A percentile compares a stretch with the other conserved stretches of the same genome.
phyloP scores from a whole-genome alignment of 2,113 vertebrate genomes.

The Lepus europaeus region DNA sequence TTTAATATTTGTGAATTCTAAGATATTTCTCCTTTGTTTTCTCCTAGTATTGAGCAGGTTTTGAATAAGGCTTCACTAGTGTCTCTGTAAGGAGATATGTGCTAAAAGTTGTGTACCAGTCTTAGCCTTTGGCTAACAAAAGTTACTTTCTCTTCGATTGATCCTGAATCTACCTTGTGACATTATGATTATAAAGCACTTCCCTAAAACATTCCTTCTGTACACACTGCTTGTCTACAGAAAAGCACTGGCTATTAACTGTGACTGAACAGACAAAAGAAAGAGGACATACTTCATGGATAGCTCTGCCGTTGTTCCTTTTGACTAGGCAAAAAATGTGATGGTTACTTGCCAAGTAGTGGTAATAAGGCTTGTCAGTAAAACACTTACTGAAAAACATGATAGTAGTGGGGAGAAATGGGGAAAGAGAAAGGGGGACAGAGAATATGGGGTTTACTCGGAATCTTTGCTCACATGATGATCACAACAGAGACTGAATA shows the following conservation, averaged over 20 bases:
- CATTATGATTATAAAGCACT: not conserved
- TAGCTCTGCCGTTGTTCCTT: not conserved
- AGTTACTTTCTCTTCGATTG: not conserved
- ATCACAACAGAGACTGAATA: not conserved
- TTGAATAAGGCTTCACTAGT: not conserved
- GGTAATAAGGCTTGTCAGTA: not conserved
- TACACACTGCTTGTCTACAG: not conserved
- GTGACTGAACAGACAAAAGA: not conserved
- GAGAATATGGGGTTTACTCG: not conserved
- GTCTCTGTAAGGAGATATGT: not conserved
- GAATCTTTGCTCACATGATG: not conserved
- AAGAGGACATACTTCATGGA: not conserved
- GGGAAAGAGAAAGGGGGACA: not conserved
- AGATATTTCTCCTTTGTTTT: not conserved
- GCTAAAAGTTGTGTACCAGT: not conserved
- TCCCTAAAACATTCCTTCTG: not conserved
- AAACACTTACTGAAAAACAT: not conserved
- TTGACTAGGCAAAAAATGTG: not conserved
- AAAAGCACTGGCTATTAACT: not conserved
- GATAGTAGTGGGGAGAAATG: not conserved
- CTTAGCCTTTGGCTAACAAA: not conserved
- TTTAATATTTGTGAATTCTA: slow-evolving; percentile 9
- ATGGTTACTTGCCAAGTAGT: not conserved
- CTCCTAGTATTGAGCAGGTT: not conserved
- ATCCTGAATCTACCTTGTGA: not conserved